Evolutionary conservation across 2,888 invertebrate species (phyloP).

Genomic region (Linyphia triangularis): DNA sequence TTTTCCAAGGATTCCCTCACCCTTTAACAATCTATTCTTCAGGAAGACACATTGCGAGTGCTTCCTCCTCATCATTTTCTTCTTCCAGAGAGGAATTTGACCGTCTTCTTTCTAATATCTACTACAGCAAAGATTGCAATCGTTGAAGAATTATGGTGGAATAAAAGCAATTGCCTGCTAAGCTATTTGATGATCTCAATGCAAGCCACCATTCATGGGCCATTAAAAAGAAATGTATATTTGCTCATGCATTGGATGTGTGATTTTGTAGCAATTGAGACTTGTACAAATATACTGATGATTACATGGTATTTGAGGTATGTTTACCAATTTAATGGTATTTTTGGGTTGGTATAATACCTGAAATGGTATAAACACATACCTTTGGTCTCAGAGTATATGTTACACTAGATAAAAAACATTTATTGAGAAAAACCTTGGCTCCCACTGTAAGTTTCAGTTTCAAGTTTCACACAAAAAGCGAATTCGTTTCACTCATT

Average conservation of each 20-base stretch:
- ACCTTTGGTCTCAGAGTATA: too few relatives aligned
- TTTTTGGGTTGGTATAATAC: too few relatives aligned
- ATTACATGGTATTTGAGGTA: too few relatives aligned
- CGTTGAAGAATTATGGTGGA: slow-evolving; percentile 47
- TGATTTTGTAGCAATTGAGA: too few relatives aligned
- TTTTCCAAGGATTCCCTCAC: not conserved
- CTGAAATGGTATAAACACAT: too few relatives aligned
- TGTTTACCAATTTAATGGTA: too few relatives aligned
- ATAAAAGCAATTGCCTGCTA: slow-evolving; percentile 5
- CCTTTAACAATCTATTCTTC: slow-evolving; percentile 10
- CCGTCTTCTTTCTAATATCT: slow-evolving; percentile 44
- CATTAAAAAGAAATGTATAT: not conserved
- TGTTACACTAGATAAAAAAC: too few relatives aligned
- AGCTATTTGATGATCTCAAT: slow-evolving; percentile 20
- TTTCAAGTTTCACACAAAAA: too few relatives aligned
- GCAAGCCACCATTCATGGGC: slow-evolving; percentile 11
- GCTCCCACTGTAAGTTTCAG: too few relatives aligned
- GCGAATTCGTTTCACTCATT: too few relatives aligned
- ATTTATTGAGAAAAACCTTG: too few relatives aligned
- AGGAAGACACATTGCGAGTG: slow-evolving; percentile 24
- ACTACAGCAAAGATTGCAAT: slow-evolving; percentile 49
- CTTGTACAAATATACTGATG: too few relatives aligned
- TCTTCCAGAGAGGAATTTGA: not conserved
- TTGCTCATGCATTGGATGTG: not conserved
- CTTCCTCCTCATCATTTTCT: slow-evolving; percentile 29